Evolutionary conservation across 2,888 invertebrate species (phyloP).

Genomic region (Lysandra bellargus): DNA sequence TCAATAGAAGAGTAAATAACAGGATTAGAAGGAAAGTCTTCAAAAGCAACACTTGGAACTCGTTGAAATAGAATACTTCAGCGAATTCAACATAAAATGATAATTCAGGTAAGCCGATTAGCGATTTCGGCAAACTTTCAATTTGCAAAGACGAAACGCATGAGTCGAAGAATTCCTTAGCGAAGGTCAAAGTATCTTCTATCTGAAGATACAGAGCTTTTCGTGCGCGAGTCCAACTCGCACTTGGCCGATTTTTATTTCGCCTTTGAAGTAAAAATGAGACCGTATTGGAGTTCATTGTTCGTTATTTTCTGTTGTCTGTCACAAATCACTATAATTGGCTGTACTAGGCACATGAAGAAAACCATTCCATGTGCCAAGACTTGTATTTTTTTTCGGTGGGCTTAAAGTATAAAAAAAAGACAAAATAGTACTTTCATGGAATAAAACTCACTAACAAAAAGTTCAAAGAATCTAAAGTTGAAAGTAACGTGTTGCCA

Average conservation of each 20-base stretch:
- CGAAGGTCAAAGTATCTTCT: slow-evolving; percentile 70
- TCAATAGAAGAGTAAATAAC: slow-evolving; percentile 84
- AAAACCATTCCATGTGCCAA: too few relatives aligned
- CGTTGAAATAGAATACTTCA: slow-evolving; percentile 71
- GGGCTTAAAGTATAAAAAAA: too few relatives aligned
- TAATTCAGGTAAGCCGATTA: slow-evolving; percentile 64
- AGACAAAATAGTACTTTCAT: too few relatives aligned
- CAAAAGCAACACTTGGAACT: slow-evolving; percentile 83
- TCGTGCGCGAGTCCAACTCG: too few relatives aligned
- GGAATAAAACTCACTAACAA: neutral
- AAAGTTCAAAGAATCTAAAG: neutral
- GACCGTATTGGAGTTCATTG: too few relatives aligned
- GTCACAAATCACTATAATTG: too few relatives aligned
- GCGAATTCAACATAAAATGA: slow-evolving; percentile 69
- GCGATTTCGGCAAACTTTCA: slow-evolving; percentile 65
- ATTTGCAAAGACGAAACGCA: slow-evolving; percentile 69
- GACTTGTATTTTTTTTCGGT: too few relatives aligned
- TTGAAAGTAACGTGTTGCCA: slow-evolving; percentile 11
- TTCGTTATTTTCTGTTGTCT: too few relatives aligned
- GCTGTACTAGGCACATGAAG: too few relatives aligned
- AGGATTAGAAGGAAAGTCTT: slow-evolving; percentile 85
- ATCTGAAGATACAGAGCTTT: slow-evolving; percentile 71
- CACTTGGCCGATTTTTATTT: too few relatives aligned
- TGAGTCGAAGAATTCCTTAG: slow-evolving; percentile 68
- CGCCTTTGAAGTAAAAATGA: too few relatives aligned